Percentiles rank a stretch among this genome's conserved stretches.
phyloP scores from a whole-genome alignment of 2,797 vertebrate species.

The Lepus oiostolus region DNA sequence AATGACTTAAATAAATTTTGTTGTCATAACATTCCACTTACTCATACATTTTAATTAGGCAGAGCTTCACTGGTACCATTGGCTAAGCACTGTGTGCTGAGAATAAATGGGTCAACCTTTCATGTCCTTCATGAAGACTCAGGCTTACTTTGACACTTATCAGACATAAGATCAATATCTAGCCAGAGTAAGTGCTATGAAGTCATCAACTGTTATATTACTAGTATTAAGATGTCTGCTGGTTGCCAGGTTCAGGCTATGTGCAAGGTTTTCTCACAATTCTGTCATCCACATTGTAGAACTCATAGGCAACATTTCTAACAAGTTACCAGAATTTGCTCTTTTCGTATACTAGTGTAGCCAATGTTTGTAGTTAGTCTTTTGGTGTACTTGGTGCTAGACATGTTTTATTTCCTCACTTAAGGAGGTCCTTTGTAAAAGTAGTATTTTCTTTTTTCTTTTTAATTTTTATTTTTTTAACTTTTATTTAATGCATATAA shows the following conservation, averaged over 20 bases:
- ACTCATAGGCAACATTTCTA: conserved; percentile 18
- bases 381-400: not conserved
- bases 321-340: not conserved
- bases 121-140: conserved; percentile 68
- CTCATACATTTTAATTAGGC: conserved; percentile 75
- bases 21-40: conserved; percentile 69
- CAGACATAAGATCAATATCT: conserved; percentile 12
- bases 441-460: not conserved
- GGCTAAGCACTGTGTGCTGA: conserved; percentile 37
- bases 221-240: conserved; percentile 51
- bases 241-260: not conserved
- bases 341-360: not conserved
- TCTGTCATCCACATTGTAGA: not conserved
- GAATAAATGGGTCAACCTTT: conserved; percentile 56
- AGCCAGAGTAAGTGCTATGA: not conserved
- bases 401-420: conserved; percentile 27
- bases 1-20: conserved; percentile 52
- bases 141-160: not conserved
- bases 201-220: conserved; percentile 43
- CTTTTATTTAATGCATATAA: too few species aligned
- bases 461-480: too few species aligned
- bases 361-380: conserved; percentile 14
- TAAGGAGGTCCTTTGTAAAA: conserved; percentile 16
- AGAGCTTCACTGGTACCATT: conserved; percentile 53
- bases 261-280: conserved; percentile 37